A percentile compares a stretch with the other conserved stretches of the same genome.
Conservation (phyloP, 2,113 vertebrate genomes). For the Odocoileus hemionus region DNA sequence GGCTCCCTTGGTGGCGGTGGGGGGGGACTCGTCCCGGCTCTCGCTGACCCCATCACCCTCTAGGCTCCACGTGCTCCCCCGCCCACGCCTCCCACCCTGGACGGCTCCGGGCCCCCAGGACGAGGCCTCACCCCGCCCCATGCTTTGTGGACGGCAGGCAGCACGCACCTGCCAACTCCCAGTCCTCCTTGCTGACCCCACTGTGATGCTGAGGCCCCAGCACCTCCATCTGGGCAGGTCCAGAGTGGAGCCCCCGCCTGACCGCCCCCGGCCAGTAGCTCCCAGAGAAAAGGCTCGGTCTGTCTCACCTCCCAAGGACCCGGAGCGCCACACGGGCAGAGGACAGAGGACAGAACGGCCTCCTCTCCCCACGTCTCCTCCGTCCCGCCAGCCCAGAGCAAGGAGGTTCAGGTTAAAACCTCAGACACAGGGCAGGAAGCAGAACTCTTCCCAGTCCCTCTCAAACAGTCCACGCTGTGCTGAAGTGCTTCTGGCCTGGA, state of each 20-base stretch:
- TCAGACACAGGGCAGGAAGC: accelerated
- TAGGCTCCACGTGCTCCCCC: not conserved
- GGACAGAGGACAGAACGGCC: accelerated
- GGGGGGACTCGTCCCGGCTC: not conserved
- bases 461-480: accelerated
- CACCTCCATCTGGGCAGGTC: not conserved
- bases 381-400: not conserved
- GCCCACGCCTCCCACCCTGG: accelerated
- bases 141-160: not conserved
- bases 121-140: too few relatives aligned
- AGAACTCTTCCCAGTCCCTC: not conserved
- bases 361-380: not conserved
- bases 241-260: accelerated
- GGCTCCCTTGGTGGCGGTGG: too few relatives aligned
- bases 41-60: not conserved
- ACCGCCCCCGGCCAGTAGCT: not conserved
- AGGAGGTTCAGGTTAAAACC: not conserved
- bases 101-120: not conserved
- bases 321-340: accelerated
- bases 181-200: not conserved
- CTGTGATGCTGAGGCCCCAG: not conserved
- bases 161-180: not conserved
- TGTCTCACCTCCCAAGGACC: not conserved
- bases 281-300: not conserved
- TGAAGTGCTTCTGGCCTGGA: not conserved